phyloP scores from a whole-genome alignment of 2,888 invertebrate genomes.

The Flabesymbios commensalis region DNA sequence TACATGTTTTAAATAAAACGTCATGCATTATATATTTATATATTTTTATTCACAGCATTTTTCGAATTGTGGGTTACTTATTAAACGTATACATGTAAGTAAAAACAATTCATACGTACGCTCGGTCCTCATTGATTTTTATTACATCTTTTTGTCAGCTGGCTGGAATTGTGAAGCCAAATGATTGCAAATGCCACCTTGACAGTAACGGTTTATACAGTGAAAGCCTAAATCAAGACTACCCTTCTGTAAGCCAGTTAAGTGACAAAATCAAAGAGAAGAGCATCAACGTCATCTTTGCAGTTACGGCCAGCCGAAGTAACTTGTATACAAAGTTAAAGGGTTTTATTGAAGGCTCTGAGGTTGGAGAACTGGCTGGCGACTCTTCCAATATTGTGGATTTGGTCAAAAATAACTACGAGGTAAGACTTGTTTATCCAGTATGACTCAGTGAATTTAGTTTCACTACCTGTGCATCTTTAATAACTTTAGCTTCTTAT shows the following conservation, averaged over 20 bases:
- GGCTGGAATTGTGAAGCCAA: slow-evolving; percentile 61
- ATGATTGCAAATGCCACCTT: slow-evolving; percentile 61
- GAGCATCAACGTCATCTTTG: slow-evolving; percentile 96
- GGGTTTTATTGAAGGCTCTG: slow-evolving; percentile 89
- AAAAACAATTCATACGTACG: too few relatives aligned
- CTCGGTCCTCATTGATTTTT: too few relatives aligned
- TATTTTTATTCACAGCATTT: too few relatives aligned
- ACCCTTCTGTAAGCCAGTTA: slow-evolving; percentile 93
- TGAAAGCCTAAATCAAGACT: slow-evolving; percentile 69
- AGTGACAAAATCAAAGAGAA: slow-evolving; percentile 87
- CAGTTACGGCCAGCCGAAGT: slow-evolving; percentile 86
- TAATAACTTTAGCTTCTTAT: too few relatives aligned
- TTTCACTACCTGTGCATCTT: too few relatives aligned
- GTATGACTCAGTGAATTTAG: too few relatives aligned
- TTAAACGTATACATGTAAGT: too few relatives aligned
- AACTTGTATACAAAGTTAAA: slow-evolving; percentile 82
- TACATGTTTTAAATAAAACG: too few relatives aligned
- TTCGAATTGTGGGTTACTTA: too few relatives aligned
- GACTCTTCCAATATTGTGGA: slow-evolving; percentile 97
- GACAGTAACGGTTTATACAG: slow-evolving; percentile 46
- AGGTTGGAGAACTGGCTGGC: slow-evolving; percentile 83
- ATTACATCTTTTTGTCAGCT: slow-evolving; percentile 52
- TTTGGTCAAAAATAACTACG: slow-evolving; percentile 87
- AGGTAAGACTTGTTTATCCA: too few relatives aligned
- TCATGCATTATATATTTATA: too few relatives aligned